Evolutionary conservation across 2,113 vertebrate species (phyloP).

Genomic region (Vicugna pacos): DNA sequence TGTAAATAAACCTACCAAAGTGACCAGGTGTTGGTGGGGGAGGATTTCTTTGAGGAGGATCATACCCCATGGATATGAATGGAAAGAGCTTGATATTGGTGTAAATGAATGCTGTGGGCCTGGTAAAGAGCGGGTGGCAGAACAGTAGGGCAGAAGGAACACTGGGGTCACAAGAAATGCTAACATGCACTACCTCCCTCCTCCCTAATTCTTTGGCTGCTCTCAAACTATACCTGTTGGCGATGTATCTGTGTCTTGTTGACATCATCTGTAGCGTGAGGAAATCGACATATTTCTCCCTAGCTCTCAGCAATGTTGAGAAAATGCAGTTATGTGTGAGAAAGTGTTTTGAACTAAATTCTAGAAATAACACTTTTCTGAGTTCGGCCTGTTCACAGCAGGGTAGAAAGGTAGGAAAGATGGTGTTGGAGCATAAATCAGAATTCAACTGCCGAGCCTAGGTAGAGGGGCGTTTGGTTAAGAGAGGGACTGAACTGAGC

Average conservation of each 20-base stretch:
- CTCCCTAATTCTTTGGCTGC: background rate
- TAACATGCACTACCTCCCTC: background rate
- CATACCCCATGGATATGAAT: background rate
- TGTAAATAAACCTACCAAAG: constrained; percentile 17
- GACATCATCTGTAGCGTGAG: background rate
- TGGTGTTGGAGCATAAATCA: background rate
- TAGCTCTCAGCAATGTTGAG: background rate
- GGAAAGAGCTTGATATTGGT: background rate
- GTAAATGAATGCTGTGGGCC: background rate
- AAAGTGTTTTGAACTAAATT: constrained; percentile 5
- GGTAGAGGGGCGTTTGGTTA: background rate
- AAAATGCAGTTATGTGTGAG: background rate
- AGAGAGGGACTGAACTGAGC: background rate
- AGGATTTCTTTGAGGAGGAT: background rate
- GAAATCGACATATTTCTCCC: background rate
- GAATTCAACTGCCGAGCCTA: background rate
- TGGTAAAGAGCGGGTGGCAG: background rate
- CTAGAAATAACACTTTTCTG: background rate
- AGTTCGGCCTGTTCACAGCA: background rate
- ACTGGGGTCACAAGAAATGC: background rate
- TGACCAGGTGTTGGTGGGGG: background rate
- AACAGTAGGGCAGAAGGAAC: background rate
- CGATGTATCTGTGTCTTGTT: background rate
- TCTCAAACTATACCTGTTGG: background rate
- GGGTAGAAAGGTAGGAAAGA: background rate